phyloP scores from a whole-genome alignment of 2,797 vertebrate genomes.

The Garrulus glandarius region DNA sequence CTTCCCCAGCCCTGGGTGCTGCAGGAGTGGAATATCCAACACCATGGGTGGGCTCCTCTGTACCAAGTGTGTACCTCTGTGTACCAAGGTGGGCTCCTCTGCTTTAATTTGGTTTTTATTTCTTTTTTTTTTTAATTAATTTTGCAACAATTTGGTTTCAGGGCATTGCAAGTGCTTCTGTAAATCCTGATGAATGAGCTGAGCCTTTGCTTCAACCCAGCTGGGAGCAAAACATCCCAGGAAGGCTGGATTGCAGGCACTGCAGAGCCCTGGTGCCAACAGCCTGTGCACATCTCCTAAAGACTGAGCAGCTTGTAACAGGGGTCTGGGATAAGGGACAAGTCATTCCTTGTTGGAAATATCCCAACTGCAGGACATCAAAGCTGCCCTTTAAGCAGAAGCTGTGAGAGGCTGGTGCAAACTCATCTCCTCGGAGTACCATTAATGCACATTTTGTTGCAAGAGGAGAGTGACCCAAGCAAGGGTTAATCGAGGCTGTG shows the following conservation, averaged over 20 bases:
- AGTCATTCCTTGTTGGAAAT: not conserved
- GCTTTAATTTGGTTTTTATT: not conserved
- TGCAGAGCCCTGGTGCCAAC: not conserved
- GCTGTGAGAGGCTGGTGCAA: not conserved
- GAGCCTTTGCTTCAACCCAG: not conserved
- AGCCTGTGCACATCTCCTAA: not conserved
- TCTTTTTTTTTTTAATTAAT: rapidly evolving
- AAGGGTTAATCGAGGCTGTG: slow-evolving; percentile 15
- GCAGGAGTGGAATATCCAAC: no score
- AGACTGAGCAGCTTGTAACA: not conserved
- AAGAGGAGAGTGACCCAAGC: not conserved
- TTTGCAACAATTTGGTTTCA: not conserved
- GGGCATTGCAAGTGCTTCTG: not conserved
- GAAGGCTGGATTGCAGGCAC: not conserved
- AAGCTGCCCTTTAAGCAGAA: not conserved
- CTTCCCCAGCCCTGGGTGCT: not conserved
- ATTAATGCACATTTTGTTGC: not conserved
- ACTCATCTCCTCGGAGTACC: not conserved
- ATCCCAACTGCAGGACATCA: not conserved
- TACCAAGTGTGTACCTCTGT: no score
- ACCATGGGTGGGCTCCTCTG: rapidly evolving
- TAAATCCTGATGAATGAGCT: not conserved
- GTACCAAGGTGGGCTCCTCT: rapidly evolving
- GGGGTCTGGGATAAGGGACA: not conserved
- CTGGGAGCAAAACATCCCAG: not conserved